Evolutionary conservation across 2,113 vertebrate species (phyloP), one percentile per base, ranked within the genome.

Genomic region (Heteronetta atricapilla): DNA sequence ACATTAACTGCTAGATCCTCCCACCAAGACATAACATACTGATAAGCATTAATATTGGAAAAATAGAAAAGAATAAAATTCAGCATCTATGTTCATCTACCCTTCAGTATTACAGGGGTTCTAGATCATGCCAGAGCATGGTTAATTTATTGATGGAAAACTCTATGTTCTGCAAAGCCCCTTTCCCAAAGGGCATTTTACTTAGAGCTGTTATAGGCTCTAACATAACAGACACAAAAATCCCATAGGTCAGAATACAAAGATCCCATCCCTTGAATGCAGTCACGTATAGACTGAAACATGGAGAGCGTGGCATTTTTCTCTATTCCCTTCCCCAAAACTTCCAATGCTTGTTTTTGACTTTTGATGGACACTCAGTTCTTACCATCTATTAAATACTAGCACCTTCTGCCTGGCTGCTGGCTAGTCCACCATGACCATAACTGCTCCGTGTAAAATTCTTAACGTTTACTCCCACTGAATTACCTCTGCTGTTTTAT

Each of bases 341-440:
- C 33, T 38, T 6, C 6, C 15, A 6, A 0, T 4, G 8, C 58
- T 86, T 86, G 28, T 23, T 69, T 91, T 74, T 53, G 44, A 70
- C 29, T 20, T 48, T 60, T 11, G 28, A 74, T 25, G 29, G 40
- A 21, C 34, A 50, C 58, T 60, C 50, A 59, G 69, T 18, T n/a
- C 11, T 55, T 67, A 44, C 3, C 11, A 78, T 36, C 34, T 89
- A 7, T 21, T 52, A 46, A 79, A 56, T 29, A 56, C 13, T 13
- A 70, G 19, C 4, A 56, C 25, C 38, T 84, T 73, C 62, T n/a
- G 33, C n/a, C 28, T 21, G 29, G 53, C 33, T 50, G 55, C 8
- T 18, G 0, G 0, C 33, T 60, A 52, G 14, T 42, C 22, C 29
- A 13, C 31, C 58, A 15, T 34, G 22, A 60, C 36, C 56, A 10